These are phyloP conservation scores for Stenodema calcarata DNA, from an alignment of 2,888 invertebrate genomes.

Conservation along the genomic window DNA sequence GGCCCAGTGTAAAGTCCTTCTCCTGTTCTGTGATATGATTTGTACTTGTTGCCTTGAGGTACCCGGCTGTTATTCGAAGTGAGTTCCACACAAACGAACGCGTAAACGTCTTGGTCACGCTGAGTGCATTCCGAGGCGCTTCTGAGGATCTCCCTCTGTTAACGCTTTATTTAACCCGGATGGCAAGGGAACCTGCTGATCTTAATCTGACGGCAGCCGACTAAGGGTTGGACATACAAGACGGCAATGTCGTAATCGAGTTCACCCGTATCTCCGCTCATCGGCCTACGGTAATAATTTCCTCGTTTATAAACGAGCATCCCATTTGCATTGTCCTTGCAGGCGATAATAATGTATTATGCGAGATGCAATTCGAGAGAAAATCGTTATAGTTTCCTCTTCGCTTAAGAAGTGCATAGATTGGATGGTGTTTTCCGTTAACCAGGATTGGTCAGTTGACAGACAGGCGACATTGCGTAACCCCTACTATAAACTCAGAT, in stretches of 20 bases:
- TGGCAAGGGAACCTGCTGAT: constrained; percentile 11
- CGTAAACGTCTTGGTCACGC: constrained; percentile 24
- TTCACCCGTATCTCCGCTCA: background rate
- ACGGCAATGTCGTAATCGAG: background rate
- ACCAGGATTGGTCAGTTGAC: too few relatives aligned
- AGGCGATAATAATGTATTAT: background rate
- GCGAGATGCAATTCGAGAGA: background rate
- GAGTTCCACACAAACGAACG: background rate
- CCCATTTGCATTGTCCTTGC: background rate
- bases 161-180: background rate
- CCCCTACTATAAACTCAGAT: too few relatives aligned
- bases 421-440: background rate
- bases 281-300: background rate
- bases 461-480: too few relatives aligned
- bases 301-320: background rate
- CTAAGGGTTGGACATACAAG: background rate
- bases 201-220: background rate
- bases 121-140: background rate
- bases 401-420: background rate
- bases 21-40: too few relatives aligned
- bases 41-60: too few relatives aligned
- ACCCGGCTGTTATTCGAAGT: background rate
- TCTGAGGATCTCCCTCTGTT: background rate
- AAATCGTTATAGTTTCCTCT: background rate
- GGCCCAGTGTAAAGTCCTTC: too few relatives aligned